phyloP scores from a whole-genome alignment of 2,888 invertebrate species.

The Drosophila borborema region DNA sequence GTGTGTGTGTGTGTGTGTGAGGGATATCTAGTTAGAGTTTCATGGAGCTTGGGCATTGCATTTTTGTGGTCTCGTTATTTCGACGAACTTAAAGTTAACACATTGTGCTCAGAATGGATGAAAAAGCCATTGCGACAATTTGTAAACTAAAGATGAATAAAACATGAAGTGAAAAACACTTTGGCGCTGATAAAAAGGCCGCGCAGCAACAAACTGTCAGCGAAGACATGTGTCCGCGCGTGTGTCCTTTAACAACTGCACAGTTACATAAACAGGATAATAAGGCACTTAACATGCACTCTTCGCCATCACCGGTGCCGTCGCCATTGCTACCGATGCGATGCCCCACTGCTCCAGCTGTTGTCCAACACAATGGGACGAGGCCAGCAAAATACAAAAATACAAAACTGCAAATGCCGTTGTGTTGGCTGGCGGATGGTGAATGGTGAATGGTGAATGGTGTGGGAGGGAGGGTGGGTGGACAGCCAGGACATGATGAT shows the following conservation, averaged over 20 bases:
- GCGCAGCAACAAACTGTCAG: constrained; percentile 21
- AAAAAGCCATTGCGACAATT: constrained; percentile 58
- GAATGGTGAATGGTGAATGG: constrained; percentile 28
- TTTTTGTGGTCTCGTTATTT: constrained; percentile 13
- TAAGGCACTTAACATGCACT: constrained; percentile 82
- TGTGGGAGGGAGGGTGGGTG: background rate
- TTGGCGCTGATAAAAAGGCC: constrained; percentile 44
- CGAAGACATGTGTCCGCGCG: constrained; percentile 38
- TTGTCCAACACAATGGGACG: constrained; percentile 60
- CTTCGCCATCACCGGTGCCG: constrained; percentile 36
- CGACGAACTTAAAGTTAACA: constrained; percentile 44
- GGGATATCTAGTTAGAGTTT: background rate
- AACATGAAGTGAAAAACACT: constrained; percentile 70
- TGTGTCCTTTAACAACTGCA: constrained; percentile 66
- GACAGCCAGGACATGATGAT: constrained; percentile 13
- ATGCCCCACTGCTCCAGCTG: constrained; percentile 30
- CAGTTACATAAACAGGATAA: constrained; percentile 78
- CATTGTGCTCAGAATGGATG: constrained; percentile 63
- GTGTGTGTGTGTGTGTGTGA: background rate
- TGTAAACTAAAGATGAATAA: constrained; percentile 75
- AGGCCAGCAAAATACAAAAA: constrained; percentile 45
- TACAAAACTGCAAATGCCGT: constrained; percentile 53
- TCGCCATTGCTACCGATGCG: constrained; percentile 40
- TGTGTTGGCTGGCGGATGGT: constrained; percentile 37
- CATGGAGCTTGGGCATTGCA: background rate